A percentile compares a stretch with the other conserved stretches of the same genome.
These are phyloP conservation scores for Ahaetulla prasina DNA, from an alignment of 2,113 vertebrate species.

Conservation along the genomic window DNA sequence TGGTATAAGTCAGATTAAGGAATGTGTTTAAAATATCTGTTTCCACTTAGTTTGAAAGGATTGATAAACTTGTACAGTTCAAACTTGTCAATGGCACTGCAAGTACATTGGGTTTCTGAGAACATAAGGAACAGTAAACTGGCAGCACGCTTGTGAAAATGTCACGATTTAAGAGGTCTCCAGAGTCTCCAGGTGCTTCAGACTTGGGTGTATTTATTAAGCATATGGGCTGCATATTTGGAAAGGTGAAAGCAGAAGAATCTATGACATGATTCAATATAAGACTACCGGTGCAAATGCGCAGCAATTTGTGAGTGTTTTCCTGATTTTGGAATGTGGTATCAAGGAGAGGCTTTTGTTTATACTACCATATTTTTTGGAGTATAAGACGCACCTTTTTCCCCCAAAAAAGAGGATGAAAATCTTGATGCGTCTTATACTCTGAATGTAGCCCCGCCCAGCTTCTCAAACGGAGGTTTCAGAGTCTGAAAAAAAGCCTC, in stretches of 20 bases:
- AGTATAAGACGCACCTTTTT: too few relatives aligned
- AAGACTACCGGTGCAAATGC: background rate
- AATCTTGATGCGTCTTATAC: too few relatives aligned
- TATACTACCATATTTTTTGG: too few relatives aligned
- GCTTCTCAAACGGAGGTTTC: too few relatives aligned
- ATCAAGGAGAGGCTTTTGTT: background rate
- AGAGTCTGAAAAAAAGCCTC: too few relatives aligned
- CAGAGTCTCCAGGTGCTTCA: background rate
- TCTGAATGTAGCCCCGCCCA: too few relatives aligned
- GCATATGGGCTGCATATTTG: background rate
- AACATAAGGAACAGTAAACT: background rate
- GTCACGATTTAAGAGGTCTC: background rate
- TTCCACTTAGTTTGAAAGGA: conserved; percentile 4
- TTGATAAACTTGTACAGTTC: background rate
- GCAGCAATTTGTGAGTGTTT: background rate
- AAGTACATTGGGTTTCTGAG: background rate
- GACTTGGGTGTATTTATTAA: background rate
- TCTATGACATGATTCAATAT: background rate
- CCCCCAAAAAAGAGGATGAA: too few relatives aligned
- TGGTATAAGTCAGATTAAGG: conserved; percentile 23
- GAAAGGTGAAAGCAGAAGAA: background rate
- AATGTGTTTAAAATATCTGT: background rate
- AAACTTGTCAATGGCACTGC: background rate
- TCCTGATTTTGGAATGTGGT: background rate
- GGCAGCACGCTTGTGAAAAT: conserved; percentile 8